Evolutionary conservation across 2,888 invertebrate species (phyloP).

Genomic region (Aelia acuminata): DNA sequence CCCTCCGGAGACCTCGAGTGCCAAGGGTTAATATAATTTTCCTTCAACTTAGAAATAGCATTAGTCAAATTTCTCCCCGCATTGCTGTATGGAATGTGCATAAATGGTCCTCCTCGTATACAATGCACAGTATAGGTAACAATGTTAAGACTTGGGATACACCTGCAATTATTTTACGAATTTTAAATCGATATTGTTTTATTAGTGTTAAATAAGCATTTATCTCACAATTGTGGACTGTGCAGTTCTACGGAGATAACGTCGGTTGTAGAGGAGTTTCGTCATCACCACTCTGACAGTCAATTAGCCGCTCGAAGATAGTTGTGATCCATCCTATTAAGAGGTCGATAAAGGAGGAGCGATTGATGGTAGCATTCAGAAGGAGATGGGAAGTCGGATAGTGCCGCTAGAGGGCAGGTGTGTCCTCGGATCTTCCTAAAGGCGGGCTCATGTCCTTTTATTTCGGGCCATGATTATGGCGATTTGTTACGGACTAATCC

Average conservation of each 20-base stretch:
- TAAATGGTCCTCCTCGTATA: no score
- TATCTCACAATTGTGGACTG: not conserved
- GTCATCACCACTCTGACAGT: not conserved
- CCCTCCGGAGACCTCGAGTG: no score
- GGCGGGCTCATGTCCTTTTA: not conserved
- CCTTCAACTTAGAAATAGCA: no score
- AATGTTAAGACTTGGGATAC: no score
- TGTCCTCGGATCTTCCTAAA: not conserved
- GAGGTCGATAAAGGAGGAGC: not conserved
- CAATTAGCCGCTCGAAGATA: not conserved
- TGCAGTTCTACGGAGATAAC: not conserved
- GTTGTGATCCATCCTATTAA: not conserved
- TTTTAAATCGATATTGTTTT: no score
- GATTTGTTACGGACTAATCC: not conserved
- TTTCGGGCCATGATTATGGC: not conserved
- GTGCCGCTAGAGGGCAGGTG: not conserved
- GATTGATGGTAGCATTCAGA: not conserved
- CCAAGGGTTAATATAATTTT: no score
- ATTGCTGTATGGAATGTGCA: no score
- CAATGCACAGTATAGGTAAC: no score
- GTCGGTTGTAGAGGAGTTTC: not conserved
- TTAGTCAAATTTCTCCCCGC: no score
- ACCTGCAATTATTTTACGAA: no score
- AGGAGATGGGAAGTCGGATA: slow-evolving; percentile 10
- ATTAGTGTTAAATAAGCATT: no score